Evolutionary conservation across 2,113 vertebrate species (phyloP).

Genomic region (Mesocricetus auratus): DNA sequence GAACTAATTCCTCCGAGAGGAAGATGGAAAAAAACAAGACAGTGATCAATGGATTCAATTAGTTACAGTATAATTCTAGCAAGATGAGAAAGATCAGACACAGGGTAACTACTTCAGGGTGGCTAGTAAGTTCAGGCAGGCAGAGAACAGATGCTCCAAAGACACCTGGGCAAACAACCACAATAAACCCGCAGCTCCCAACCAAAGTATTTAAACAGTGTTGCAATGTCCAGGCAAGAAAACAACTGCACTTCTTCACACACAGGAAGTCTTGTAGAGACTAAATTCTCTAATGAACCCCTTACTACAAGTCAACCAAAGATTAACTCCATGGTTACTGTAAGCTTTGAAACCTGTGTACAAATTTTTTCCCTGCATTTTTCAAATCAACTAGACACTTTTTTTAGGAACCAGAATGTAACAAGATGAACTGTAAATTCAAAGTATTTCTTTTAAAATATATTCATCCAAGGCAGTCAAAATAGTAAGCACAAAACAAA

Average conservation of each 20-base stretch:
- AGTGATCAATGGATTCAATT: conserved; percentile 91
- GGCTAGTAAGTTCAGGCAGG: conserved; percentile 55
- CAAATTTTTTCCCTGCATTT: conserved; percentile 41
- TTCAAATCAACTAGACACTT: conserved; percentile 46
- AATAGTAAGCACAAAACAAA: conserved; percentile 37
- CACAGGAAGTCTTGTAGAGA: conserved; percentile 84
- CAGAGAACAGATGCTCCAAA: conserved; percentile 66
- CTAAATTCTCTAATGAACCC: conserved; percentile 85
- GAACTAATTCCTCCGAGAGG: conserved; percentile 88
- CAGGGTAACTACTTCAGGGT: conserved; percentile 77
- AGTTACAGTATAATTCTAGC: conserved; percentile 87
- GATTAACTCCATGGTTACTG: conserved; percentile 82
- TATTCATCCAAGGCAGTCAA: background rate
- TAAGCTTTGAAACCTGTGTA: conserved; percentile 66
- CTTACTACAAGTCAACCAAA: conserved; percentile 79
- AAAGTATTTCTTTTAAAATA: conserved; percentile 30
- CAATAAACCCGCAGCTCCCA: conserved; percentile 70
- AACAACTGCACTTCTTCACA: conserved; percentile 85
- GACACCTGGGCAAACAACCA: conserved; percentile 74
- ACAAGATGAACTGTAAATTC: conserved; percentile 34
- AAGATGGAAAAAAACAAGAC: conserved; percentile 87
- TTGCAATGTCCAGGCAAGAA: conserved; percentile 82
- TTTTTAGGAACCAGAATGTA: conserved; percentile 46
- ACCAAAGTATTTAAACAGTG: conserved; percentile 78
- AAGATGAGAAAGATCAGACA: conserved; percentile 85